These are phyloP conservation scores for Sebastes iracundus DNA, from an alignment of 2,797 vertebrate genomes.

Conservation along the genomic window DNA sequence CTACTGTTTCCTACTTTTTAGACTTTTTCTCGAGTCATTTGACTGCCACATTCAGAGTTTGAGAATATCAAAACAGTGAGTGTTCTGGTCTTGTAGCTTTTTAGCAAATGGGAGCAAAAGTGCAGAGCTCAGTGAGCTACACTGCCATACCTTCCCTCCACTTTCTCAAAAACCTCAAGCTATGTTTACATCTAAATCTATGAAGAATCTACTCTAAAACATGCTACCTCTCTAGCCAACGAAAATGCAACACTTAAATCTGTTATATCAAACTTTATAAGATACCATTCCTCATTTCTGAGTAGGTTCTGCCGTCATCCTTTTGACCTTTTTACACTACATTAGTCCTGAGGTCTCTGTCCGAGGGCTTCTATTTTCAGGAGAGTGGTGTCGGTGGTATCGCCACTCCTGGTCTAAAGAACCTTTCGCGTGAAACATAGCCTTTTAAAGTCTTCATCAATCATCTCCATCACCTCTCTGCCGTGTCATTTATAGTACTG, in stretches of 20 bases:
- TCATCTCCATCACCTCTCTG: slow-evolving; percentile 19
- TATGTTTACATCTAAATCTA: not conserved
- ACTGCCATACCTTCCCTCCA: not conserved
- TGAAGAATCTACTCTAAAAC: not conserved
- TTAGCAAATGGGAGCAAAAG: not conserved
- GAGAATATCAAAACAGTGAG: not conserved
- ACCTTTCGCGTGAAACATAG: slow-evolving; percentile 20
- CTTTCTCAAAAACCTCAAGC: not conserved
- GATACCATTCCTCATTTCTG: not conserved
- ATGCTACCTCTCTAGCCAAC: not conserved
- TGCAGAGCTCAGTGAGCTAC: not conserved
- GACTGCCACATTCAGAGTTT: not conserved
- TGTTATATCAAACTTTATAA: not conserved
- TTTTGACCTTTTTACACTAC: slow-evolving; percentile 3
- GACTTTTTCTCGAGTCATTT: not conserved
- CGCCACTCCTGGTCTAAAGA: slow-evolving; percentile 4
- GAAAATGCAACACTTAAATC: not conserved
- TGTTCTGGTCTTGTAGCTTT: not conserved
- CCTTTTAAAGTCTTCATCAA: slow-evolving; percentile 30
- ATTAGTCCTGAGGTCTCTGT: not conserved
- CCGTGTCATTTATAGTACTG: slow-evolving; percentile 22
- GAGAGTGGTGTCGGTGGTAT: not conserved
- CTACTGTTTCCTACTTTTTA: not conserved
- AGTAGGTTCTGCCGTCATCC: not conserved
- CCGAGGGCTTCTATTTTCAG: slow-evolving; percentile 33